Conservation (phyloP, 2,797 vertebrate genomes). For the Anguilla pacifica region DNA sequence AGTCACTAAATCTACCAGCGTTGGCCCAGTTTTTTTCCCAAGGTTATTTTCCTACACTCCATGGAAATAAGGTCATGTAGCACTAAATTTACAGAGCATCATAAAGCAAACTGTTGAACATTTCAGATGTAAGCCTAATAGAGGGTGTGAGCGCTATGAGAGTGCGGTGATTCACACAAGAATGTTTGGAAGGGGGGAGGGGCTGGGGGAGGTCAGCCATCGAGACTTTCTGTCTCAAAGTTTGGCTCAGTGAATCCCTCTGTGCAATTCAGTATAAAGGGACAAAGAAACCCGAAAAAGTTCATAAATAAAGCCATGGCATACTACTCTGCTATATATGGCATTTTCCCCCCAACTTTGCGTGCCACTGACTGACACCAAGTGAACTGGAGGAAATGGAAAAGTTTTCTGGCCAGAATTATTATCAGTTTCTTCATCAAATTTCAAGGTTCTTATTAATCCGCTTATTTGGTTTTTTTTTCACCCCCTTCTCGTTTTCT, state of each 20-base stretch:
- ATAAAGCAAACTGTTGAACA: conserved; percentile 38
- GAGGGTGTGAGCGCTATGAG: conserved; percentile 39
- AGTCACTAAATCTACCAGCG: conserved; percentile 43
- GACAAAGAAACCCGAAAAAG: background rate
- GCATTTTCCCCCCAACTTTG: background rate
- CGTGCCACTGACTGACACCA: background rate
- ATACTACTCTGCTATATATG: background rate
- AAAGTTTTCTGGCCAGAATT: background rate
- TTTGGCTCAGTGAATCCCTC: background rate
- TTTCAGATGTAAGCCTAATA: conserved; percentile 44
- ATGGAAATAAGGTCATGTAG: conserved; percentile 42
- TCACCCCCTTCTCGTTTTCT: background rate
- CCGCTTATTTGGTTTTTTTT: background rate
- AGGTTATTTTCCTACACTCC: conserved; percentile 14
- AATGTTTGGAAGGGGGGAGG: background rate
- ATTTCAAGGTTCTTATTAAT: background rate
- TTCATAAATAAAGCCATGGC: no score
- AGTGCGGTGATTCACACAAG: conserved; percentile 34
- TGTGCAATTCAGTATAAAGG: background rate
- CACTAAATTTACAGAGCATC: conserved; percentile 31
- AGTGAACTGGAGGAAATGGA: background rate
- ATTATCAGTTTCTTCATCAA: background rate
- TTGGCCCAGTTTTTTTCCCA: conserved; percentile 26
- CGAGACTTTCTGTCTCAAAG: background rate
- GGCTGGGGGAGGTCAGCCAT: background rate